phyloP scores from a whole-genome alignment of 1,140 invertebrate species.

The Ladona fulva region DNA sequence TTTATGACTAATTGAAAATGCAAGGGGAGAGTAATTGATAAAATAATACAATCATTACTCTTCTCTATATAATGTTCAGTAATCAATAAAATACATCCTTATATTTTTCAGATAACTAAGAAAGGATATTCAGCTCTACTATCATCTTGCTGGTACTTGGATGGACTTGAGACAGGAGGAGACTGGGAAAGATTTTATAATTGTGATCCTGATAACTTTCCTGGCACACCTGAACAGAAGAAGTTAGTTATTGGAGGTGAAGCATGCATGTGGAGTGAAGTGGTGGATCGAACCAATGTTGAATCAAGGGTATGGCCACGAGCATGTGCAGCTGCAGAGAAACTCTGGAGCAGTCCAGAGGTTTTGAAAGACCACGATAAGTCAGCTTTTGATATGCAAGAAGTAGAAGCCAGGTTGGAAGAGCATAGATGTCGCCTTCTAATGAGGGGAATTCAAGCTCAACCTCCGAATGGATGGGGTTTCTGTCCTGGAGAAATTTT shows the following conservation, averaged over 20 bases:
- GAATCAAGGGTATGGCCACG: conserved; percentile 38
- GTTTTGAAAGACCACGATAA: no score
- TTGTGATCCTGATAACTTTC: conserved; percentile 20
- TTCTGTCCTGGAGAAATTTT: conserved; percentile 40
- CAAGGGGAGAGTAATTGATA: not conserved
- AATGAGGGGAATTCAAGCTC: conserved; percentile 2
- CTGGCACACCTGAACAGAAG: conserved; percentile 12
- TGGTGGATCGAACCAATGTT: conserved; percentile 43
- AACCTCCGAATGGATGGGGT: conserved; percentile 45
- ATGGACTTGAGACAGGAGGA: conserved; percentile 46
- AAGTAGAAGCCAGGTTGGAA: conserved; percentile 38
- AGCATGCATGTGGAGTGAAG: conserved; percentile 54
- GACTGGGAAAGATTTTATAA: conserved; percentile 49
- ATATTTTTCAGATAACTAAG: conserved; percentile 29
- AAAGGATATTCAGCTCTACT: conserved; percentile 39
- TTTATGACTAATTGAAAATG: not conserved
- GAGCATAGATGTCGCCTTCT: conserved; percentile 37
- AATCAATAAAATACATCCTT: not conserved
- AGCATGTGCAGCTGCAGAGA: conserved; percentile 49
- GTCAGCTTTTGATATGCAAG: conserved; percentile 23
- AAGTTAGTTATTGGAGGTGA: conserved; percentile 41
- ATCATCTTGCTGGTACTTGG: conserved; percentile 51
- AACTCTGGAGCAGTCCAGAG: conserved; percentile 41
- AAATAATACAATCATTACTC: conserved; percentile 13
- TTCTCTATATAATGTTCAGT: conserved; percentile 15